A percentile compares a stretch with the other conserved stretches of the same genome.
Conservation (phyloP, 2,113 vertebrate genomes). For the Tragelaphus buxtoni region DNA sequence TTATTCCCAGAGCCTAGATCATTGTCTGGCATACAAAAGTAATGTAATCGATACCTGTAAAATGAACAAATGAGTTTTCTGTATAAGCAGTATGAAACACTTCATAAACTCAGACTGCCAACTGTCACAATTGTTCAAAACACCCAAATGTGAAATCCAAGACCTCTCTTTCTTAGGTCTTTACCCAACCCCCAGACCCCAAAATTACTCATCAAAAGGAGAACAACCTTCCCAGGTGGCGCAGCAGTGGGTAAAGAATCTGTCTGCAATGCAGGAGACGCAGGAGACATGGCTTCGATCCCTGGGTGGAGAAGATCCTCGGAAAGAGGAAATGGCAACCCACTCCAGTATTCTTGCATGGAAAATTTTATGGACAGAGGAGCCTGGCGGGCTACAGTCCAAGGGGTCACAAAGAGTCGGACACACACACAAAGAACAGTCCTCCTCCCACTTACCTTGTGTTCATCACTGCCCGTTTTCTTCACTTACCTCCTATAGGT, state of each 20-base stretch:
- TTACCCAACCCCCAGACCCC: neutral
- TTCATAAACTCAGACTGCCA: neutral
- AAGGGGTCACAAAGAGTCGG: neutral
- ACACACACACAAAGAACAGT: neutral
- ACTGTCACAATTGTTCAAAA: neutral
- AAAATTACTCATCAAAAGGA: neutral
- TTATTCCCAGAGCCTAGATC: neutral
- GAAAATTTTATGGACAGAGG: neutral
- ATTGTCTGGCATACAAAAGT: neutral
- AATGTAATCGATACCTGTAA: constrained; percentile 19
- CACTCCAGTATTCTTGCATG: neutral
- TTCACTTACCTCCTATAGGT: neutral
- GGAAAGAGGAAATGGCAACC: neutral
- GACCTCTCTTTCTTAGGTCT: neutral
- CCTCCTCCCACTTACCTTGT: neutral
- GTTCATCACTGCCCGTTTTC: neutral
- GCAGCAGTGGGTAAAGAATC: neutral
- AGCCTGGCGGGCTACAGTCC: neutral
- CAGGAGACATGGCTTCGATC: neutral
- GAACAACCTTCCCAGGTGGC: neutral
- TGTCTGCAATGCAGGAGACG: neutral
- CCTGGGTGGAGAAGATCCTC: neutral
- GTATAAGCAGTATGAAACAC: neutral
- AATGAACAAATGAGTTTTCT: neutral
- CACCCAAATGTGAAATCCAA: neutral